Evolutionary conservation across 2,113 vertebrate genomes (phyloP), one percentile per base, ranked within the genome.

Genomic region (Notothenia rossii): DNA sequence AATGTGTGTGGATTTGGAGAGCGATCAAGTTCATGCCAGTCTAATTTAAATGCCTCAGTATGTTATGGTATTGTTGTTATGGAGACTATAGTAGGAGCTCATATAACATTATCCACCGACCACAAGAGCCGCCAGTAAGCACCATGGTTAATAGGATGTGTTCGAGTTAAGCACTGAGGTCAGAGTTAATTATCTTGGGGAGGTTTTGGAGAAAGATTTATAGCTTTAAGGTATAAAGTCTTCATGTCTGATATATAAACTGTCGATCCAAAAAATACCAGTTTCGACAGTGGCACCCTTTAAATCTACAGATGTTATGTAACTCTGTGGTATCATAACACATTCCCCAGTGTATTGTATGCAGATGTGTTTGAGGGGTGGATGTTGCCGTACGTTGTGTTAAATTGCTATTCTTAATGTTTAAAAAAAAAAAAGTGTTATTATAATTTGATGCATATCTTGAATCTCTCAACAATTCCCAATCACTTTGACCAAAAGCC

Each of bases 101-200:
- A 25, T 60, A 29, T 79, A 72, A 74, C 3, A 20, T 58, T 62
- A 69, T 72, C 60, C 51, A 11, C 40, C 53, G 46, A 67, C 81
- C 12, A 11, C 49, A 58, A 54, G 36, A 49, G 18, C 48, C 51
- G 29, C 55, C 69, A 80, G 22, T 71, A 46, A 59, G 61, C 49
- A 15, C 33, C 45, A 29, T 14, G 45, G 54, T 33, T 58, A 56
- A 71, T 43, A 14, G 25, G 50, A 25, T 55, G 67, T 59, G 48
- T 33, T 50, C 60, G 33, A 76, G 58, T 66, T 65, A 79, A 60
- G 25, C 46, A 49, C 17, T 75, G 67, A 59, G 55, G 68, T 72
- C 62, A 77, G 14, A 77, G 29, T 55, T 80, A 75, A 82, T 82
- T 36, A 73, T 46, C 17, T 33, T 59, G 33, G 43, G 66, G 49